Evolutionary conservation across 1,140 invertebrate genomes (phyloP).

Genomic region (Littorina saxatilis): DNA sequence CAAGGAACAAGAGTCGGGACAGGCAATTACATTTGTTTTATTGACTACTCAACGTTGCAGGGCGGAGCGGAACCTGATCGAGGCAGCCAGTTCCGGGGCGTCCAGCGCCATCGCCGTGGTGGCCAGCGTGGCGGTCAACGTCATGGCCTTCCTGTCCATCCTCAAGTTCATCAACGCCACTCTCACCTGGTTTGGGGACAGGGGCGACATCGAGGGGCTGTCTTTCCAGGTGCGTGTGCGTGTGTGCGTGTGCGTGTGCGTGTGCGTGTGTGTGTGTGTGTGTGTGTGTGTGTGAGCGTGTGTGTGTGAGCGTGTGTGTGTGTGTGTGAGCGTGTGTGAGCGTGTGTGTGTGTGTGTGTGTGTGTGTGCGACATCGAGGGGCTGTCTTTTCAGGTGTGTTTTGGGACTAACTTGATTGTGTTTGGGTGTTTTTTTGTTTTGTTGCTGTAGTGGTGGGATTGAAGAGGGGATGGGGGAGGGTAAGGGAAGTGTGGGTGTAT

Average conservation of each 20-base stretch:
- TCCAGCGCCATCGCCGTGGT: slow-evolving; percentile 88
- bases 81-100: slow-evolving; percentile 93
- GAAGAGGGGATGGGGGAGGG: too few species aligned
- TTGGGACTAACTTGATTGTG: too few species aligned
- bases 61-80: slow-evolving; percentile 87
- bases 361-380: too few species aligned
- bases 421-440: too few species aligned
- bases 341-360: too few species aligned
- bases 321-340: not conserved
- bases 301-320: slow-evolving; percentile 10
- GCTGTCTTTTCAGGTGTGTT: too few species aligned
- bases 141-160: slow-evolving; percentile 93
- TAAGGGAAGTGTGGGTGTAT: too few species aligned
- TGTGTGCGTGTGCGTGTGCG: slow-evolving; percentile 1
- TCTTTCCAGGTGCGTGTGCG: slow-evolving; percentile 60
- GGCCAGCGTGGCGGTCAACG: slow-evolving; percentile 91
- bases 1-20: too few species aligned
- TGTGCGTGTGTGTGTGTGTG: slow-evolving; percentile 1
- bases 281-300: not conserved
- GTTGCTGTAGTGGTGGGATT: too few species aligned
- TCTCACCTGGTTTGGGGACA: slow-evolving; percentile 85
- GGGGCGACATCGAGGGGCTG: slow-evolving; percentile 81
- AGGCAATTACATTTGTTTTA: too few species aligned
- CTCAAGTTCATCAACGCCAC: slow-evolving; percentile 89
- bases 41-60: slow-evolving; percentile 80